phyloP scores from a whole-genome alignment of 2,797 vertebrate genomes.

The Vireo griseus region DNA sequence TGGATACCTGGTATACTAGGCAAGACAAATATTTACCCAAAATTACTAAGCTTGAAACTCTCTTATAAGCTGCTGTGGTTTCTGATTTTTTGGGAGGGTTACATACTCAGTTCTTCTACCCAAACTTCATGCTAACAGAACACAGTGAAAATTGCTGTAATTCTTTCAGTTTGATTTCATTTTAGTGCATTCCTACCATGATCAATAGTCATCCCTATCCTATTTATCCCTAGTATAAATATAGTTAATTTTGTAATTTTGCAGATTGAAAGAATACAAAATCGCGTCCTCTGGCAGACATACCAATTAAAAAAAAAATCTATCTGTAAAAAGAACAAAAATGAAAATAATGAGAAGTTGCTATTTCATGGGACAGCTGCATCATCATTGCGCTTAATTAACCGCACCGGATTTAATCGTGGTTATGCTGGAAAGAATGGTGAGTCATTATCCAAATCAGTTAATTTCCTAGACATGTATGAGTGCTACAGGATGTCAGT shows the following conservation, averaged over 20 bases:
- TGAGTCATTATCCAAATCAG: constrained; percentile 60
- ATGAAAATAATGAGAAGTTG: constrained; percentile 74
- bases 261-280: constrained; percentile 91
- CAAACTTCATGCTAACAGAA: neutral
- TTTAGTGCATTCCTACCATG: neutral
- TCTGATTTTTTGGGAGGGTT: neutral
- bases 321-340: constrained; percentile 79
- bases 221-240: neutral
- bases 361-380: constrained; percentile 87
- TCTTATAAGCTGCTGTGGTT: neutral
- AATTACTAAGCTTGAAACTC: neutral
- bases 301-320: constrained; percentile 79
- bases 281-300: constrained; percentile 79
- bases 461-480: neutral
- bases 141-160: neutral
- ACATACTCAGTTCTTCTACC: neutral
- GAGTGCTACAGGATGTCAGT: neutral
- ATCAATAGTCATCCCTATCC: neutral
- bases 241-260: neutral
- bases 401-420: constrained; percentile 84
- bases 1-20: neutral
- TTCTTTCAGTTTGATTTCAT: neutral
- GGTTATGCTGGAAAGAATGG: constrained; percentile 89
- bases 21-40: neutral
- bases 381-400: constrained; percentile 69